phyloP scores from a whole-genome alignment of 2,888 invertebrate genomes.

The Laothoe populi region DNA sequence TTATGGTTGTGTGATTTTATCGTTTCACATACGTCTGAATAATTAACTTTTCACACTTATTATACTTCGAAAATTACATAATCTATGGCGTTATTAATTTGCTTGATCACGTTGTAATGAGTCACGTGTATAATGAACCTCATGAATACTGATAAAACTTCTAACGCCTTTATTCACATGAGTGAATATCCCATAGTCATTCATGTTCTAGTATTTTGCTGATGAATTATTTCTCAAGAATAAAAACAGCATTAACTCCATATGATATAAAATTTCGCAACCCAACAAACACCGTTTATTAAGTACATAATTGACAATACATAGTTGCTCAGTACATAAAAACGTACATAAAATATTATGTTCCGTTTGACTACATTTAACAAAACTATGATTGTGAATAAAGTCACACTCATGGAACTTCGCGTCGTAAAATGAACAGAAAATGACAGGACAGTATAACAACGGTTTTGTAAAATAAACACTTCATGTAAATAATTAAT shows the following conservation, averaged over 20 bases:
- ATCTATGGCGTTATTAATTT: background rate
- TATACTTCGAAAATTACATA: background rate
- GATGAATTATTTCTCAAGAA: no score
- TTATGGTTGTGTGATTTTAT: background rate
- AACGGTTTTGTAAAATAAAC: background rate
- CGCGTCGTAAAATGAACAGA: background rate
- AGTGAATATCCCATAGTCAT: background rate
- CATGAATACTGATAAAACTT: background rate
- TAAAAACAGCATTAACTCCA: background rate
- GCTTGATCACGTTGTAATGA: conserved; percentile 24
- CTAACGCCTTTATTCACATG: background rate
- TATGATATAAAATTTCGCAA: background rate
- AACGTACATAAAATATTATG: background rate
- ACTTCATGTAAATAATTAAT: background rate
- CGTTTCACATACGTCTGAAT: background rate
- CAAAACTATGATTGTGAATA: background rate
- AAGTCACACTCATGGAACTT: background rate
- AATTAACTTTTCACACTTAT: background rate
- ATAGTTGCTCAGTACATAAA: background rate
- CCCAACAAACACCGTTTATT: background rate
- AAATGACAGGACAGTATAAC: no score
- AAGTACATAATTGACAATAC: background rate
- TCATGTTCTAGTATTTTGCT: background rate
- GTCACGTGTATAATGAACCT: background rate
- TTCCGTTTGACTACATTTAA: background rate